Conservation (phyloP, 1,140 invertebrate genomes). For the Caenorhabditis tropicalis region DNA sequence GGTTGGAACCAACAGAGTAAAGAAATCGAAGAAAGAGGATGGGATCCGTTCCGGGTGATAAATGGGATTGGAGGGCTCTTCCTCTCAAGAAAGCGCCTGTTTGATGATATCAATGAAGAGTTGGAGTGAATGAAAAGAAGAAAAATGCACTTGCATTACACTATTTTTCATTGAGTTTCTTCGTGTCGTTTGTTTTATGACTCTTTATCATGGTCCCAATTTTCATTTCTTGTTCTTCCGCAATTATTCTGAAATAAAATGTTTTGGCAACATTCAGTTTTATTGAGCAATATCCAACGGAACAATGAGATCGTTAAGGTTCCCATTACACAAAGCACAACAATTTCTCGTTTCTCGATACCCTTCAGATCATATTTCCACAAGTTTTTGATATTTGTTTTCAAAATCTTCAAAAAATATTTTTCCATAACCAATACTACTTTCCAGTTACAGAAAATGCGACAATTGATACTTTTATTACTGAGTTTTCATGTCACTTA, state of each 20-base stretch:
- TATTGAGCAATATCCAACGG: background rate
- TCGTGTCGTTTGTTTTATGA: background rate
- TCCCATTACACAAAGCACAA: background rate
- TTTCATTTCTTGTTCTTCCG: background rate
- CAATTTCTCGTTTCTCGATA: background rate
- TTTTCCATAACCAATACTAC: background rate
- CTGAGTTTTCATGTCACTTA: background rate
- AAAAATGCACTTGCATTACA: slow-evolving; percentile 41
- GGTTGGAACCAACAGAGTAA: background rate
- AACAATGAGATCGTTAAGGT: background rate
- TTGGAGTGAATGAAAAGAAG: background rate
- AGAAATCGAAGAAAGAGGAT: background rate
- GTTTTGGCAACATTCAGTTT: background rate
- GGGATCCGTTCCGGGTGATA: slow-evolving; percentile 14
- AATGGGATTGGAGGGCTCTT: background rate
- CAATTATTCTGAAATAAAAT: background rate
- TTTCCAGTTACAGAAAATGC: slow-evolving; percentile 30
- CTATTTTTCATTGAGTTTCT: background rate
- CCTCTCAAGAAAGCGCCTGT: background rate
- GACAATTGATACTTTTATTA: background rate
- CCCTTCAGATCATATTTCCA: background rate
- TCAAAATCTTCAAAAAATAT: background rate
- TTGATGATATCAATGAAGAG: background rate
- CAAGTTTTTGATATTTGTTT: background rate
- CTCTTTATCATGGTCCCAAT: background rate